phyloP scores from a whole-genome alignment of 2,113 vertebrate species.

The Phalacrocorax carbo region DNA sequence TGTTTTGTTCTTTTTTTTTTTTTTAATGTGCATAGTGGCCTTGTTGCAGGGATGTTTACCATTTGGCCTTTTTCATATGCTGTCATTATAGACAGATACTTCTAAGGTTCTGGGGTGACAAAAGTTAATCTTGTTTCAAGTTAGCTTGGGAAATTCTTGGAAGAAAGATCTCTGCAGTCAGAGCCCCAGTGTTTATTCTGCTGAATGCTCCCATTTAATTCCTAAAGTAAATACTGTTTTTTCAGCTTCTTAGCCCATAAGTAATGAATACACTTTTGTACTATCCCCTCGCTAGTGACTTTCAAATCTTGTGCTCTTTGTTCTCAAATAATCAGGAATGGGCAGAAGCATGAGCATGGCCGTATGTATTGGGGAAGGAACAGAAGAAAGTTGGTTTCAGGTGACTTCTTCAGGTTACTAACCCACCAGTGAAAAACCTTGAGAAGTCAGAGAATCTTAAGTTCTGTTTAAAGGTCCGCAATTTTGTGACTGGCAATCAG shows the following conservation, averaged over 20 bases:
- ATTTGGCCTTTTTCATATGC: not conserved
- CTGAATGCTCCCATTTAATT: slow-evolving; percentile 37
- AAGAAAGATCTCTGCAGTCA: not conserved
- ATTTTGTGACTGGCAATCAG: not conserved
- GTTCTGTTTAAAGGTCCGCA: not conserved
- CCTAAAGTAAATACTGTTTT: slow-evolving; percentile 38
- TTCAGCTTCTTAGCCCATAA: slow-evolving; percentile 15
- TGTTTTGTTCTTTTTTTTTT: too few species aligned
- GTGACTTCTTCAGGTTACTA: not conserved
- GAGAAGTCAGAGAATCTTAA: not conserved
- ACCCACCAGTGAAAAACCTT: not conserved
- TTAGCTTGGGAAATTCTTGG: slow-evolving; percentile 1
- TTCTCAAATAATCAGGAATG: not conserved
- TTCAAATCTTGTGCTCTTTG: slow-evolving; percentile 13
- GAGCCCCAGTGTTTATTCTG: not conserved
- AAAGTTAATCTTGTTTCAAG: not conserved
- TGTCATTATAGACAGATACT: not conserved
- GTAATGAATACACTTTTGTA: not conserved
- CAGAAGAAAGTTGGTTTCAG: not conserved
- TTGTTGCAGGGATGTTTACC: not conserved
- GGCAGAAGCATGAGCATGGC: not conserved
- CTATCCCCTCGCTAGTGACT: not conserved
- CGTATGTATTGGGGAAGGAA: not conserved
- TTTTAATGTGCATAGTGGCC: not conserved
- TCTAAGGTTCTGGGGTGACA: not conserved